Conservation (phyloP, 2,888 invertebrate genomes). For the Tubiluchus corallicola region DNA sequence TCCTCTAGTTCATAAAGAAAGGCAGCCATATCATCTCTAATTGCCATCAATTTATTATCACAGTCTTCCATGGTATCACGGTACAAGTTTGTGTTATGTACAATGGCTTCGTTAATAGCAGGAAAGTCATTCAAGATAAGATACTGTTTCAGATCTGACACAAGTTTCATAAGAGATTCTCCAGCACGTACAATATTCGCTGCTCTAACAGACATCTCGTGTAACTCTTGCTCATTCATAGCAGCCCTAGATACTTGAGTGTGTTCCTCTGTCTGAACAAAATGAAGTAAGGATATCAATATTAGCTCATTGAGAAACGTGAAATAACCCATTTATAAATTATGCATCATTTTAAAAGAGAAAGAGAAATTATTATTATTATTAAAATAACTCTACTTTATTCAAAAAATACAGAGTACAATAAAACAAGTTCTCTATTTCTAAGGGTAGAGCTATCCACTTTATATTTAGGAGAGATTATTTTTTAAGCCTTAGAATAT, state of each 20-base stretch:
- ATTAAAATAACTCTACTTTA: no score
- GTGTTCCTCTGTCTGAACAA: slow-evolving; percentile 50
- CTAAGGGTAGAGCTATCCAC: no score
- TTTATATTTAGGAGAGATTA: no score
- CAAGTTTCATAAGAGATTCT: slow-evolving; percentile 87
- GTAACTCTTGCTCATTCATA: slow-evolving; percentile 84
- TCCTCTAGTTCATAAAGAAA: slow-evolving; percentile 80
- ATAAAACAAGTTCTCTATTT: no score
- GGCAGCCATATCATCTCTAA: slow-evolving; percentile 84
- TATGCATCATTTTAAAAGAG: no score
- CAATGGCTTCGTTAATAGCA: slow-evolving; percentile 88
- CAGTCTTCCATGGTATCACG: slow-evolving; percentile 75
- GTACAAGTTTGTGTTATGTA: slow-evolving; percentile 74
- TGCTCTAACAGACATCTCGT: slow-evolving; percentile 89
- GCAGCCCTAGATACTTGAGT: slow-evolving; percentile 72
- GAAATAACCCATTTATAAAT: no score
- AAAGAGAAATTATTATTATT: no score
- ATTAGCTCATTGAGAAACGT: no score
- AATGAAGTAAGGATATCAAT: no score
- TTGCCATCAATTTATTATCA: slow-evolving; percentile 73
- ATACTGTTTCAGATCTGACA: slow-evolving; percentile 94
- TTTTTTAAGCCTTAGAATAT: no score
- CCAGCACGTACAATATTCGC: slow-evolving; percentile 84
- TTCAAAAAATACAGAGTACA: no score
- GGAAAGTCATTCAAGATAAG: slow-evolving; percentile 94